Evolutionary conservation across 2,888 invertebrate species (phyloP).

Genomic region (Synergus japonicus): DNA sequence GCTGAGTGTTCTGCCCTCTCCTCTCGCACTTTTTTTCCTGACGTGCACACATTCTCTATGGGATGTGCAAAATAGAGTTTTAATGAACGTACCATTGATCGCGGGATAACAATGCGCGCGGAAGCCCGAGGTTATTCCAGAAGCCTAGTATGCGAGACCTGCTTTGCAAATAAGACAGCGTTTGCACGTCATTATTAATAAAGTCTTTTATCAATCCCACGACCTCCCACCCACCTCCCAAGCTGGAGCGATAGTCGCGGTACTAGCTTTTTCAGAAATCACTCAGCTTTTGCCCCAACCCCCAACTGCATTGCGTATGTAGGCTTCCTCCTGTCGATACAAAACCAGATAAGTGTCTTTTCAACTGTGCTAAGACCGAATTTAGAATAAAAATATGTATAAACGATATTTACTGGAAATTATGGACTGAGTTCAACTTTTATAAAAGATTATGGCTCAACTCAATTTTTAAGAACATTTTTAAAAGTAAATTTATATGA

Average conservation of each 20-base stretch:
- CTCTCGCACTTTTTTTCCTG: not conserved
- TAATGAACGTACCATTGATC: constrained; percentile 40
- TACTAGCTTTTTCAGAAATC: constrained; percentile 31
- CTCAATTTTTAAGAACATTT: too few relatives aligned
- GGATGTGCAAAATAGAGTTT: constrained; percentile 40
- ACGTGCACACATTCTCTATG: constrained; percentile 23
- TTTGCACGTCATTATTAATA: constrained; percentile 41
- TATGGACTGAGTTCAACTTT: not conserved
- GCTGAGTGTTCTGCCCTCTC: constrained; percentile 1
- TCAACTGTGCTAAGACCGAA: constrained; percentile 8
- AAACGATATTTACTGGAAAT: not conserved
- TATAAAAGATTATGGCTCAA: too few relatives aligned
- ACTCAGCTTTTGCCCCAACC: constrained; percentile 12
- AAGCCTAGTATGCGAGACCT: constrained; percentile 36
- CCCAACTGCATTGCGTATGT: constrained; percentile 1
- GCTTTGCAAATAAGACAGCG: constrained; percentile 39
- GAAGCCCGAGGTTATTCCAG: constrained; percentile 38
- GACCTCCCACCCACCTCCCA: constrained; percentile 11
- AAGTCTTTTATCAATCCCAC: constrained; percentile 41
- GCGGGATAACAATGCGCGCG: constrained; percentile 36
- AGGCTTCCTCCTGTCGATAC: constrained; percentile 35
- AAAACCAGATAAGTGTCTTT: constrained; percentile 28
- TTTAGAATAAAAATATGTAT: not conserved
- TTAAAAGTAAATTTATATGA: not conserved
- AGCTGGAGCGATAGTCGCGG: constrained; percentile 18